Base-by-base conservation (phyloP, 2,113 vertebrate species). In the Platichthys stellatus region DNA sequence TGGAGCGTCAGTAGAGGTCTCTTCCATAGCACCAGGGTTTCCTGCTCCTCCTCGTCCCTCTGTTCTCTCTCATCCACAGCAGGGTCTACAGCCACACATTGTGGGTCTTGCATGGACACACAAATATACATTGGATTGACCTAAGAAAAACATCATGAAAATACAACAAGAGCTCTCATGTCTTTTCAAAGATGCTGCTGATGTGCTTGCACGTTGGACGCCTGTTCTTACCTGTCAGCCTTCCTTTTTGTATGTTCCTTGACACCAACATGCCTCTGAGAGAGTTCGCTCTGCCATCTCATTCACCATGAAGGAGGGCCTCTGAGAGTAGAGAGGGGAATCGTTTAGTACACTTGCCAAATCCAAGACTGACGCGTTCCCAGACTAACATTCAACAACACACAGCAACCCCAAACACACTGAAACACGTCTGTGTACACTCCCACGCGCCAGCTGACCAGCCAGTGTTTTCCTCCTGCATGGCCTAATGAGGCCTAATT, bases 21-120 rank as follows among this genome's bases (percentile, higher is more conserved):
- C 91, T 87, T 96, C 96, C 96, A 97, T n/a, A 97, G 90, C 38
- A 97, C 94, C 87, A 97, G 92, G 71, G 84, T 88, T 71, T 94
- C 93, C 24, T 94, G 92, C 88, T 96, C 95, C 81, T 96, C 94
- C 28, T 80, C 85, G 60, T 96, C 95, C 85, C 80, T 86, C 87
- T 75, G 92, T 86, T 94, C 95, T 90, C 86, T 92, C 75, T 96
- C 95, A 11, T 88, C 94, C 81, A 91, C 1, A 13, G 91, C 91
- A 59, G 89, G 71, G 72, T 95, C 96, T 95, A 8, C 95, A 8
- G 8, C 3, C n/a, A 6, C 31, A 7, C 6, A 31, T 31, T 31
- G 28, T 28, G 31, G 31, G 20, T 9, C 10, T 57, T n/a, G 3
- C 5, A 69, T 38, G 4, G 31, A 31, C 15, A 62, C 26, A 71